Evolutionary conservation across 2,888 invertebrate species (phyloP).

Genomic region (Noctua janthe): DNA sequence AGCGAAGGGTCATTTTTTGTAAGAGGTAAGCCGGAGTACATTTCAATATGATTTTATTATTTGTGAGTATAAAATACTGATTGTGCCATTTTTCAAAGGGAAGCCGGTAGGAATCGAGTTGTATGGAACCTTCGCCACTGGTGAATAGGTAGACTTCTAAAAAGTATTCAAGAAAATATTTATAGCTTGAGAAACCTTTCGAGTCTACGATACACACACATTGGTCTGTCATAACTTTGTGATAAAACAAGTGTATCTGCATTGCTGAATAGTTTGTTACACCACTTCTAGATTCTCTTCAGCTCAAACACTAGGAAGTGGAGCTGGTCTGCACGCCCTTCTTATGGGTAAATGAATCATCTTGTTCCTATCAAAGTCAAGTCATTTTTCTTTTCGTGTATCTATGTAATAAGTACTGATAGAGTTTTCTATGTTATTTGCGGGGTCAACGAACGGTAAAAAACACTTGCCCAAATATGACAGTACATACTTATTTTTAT

Average conservation of each 20-base stretch:
- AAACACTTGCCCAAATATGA: neutral
- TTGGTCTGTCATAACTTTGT: neutral
- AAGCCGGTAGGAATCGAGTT: too few relatives aligned
- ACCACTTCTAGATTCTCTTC: too few relatives aligned
- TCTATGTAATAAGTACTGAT: neutral
- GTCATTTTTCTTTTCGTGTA: neutral
- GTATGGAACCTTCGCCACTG: too few relatives aligned
- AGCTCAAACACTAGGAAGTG: too few relatives aligned
- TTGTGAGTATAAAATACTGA: too few relatives aligned
- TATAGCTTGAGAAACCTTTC: neutral
- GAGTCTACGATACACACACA: neutral
- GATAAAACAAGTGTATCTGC: neutral
- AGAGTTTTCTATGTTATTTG: neutral
- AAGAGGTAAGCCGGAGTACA: too few relatives aligned
- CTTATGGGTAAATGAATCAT: too few relatives aligned
- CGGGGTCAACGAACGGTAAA: conserved; percentile 15
- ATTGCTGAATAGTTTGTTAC: neutral
- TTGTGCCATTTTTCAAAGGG: too few relatives aligned
- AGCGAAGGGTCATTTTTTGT: too few relatives aligned
- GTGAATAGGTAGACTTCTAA: neutral
- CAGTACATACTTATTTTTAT: neutral
- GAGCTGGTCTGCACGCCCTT: too few relatives aligned
- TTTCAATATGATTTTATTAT: too few relatives aligned
- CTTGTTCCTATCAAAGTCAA: too few relatives aligned
- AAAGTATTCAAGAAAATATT: neutral